These are phyloP conservation scores for Cardiocondyla obscurior DNA, from an alignment of 1,140 invertebrate species.

Conservation along the genomic window DNA sequence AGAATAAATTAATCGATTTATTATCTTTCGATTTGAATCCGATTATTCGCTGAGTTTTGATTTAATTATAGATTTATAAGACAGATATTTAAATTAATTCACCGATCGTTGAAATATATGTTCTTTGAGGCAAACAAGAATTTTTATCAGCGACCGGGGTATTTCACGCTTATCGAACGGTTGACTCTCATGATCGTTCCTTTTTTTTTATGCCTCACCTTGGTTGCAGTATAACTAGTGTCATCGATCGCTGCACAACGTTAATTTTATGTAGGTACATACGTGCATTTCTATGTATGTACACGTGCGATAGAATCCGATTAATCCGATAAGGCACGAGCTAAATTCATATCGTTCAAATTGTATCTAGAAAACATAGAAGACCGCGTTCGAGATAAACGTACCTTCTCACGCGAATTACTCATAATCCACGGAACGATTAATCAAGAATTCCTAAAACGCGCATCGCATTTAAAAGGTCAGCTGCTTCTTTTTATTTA, in stretches of 20 bases:
- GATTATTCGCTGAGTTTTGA: too few species aligned
- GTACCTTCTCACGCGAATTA: not conserved
- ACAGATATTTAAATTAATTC: not conserved
- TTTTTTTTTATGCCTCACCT: not conserved
- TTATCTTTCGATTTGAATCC: not conserved
- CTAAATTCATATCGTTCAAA: not conserved
- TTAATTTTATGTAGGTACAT: not conserved
- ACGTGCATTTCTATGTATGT: not conserved
- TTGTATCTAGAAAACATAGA: not conserved
- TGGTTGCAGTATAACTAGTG: not conserved
- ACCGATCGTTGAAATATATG: not conserved
- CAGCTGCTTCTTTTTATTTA: too few species aligned
- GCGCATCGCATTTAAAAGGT: not conserved
- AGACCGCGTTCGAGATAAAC: not conserved
- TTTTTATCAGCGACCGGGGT: not conserved
- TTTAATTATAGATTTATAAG: too few species aligned
- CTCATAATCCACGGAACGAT: not conserved
- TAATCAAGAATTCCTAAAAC: not conserved
- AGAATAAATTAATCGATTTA: not conserved
- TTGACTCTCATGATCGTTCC: not conserved
- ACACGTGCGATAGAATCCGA: slow-evolving; percentile 1
- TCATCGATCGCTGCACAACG: slow-evolving; percentile 17
- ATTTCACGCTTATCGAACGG: not conserved
- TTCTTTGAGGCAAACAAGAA: not conserved
- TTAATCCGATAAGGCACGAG: slow-evolving; percentile 18